A percentile compares a stretch with the other conserved stretches of the same genome.
These are phyloP conservation scores for Stylophora pistillata DNA, from an alignment of 64 coral and sea anemone species.

Conservation along the genomic window DNA sequence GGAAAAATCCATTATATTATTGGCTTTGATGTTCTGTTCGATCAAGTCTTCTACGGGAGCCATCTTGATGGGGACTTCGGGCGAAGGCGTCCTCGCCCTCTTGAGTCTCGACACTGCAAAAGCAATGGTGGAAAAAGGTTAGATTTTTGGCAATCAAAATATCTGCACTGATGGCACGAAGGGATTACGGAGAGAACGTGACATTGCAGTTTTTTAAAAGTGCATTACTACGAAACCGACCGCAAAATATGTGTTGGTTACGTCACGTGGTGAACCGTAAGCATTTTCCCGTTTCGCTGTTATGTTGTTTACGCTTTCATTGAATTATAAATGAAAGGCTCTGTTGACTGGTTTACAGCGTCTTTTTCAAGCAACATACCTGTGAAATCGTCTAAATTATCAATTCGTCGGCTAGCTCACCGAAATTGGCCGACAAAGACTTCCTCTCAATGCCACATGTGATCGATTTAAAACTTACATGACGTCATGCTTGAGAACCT, in stretches of 20 bases:
- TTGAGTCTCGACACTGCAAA: conserved; percentile 67
- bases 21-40: conserved; percentile 74
- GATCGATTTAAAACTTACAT: too few species aligned
- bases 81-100: conserved; percentile 64
- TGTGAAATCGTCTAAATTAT: too few species aligned
- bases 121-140: conserved; percentile 14
- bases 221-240: not conserved
- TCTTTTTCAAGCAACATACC: too few species aligned
- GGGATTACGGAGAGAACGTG: not conserved
- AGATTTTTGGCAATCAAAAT: not conserved
- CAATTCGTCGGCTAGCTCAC: too few species aligned
- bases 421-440: too few species aligned
- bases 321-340: too few species aligned
- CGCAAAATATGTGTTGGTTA: too few species aligned
- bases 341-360: too few species aligned
- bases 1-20: conserved; percentile 79
- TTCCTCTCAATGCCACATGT: too few species aligned
- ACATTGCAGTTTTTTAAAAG: not conserved
- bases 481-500: too few species aligned
- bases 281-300: too few species aligned
- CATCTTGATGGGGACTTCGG: conserved; percentile 62
- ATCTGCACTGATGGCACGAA: not conserved
- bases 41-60: conserved; percentile 74
- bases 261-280: not conserved
- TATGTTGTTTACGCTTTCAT: too few species aligned